Evolutionary conservation across 2,888 invertebrate species (phyloP).

Genomic region (Steinernema scapterisci): DNA sequence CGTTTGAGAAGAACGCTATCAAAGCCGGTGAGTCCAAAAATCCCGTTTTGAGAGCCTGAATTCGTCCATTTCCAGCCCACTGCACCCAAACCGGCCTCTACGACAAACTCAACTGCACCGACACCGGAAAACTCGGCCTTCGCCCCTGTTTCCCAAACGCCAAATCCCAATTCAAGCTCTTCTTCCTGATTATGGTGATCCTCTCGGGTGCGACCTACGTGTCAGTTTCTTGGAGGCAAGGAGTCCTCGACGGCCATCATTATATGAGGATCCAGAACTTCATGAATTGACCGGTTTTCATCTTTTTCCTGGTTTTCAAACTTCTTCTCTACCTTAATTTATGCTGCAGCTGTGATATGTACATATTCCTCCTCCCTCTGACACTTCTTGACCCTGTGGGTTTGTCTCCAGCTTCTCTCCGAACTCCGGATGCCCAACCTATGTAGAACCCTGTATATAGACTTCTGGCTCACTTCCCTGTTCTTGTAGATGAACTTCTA

Average conservation of each 20-base stretch:
- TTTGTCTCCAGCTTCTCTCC: too few relatives aligned
- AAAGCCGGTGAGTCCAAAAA: not conserved
- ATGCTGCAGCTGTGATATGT: slow-evolving; percentile 2
- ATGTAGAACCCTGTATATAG: not conserved
- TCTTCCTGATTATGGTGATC: not conserved
- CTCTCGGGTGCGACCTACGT: slow-evolving; percentile 15
- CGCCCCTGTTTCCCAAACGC: slow-evolving; percentile 17
- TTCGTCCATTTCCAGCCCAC: not conserved
- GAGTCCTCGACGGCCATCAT: slow-evolving; percentile 20
- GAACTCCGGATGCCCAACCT: too few relatives aligned
- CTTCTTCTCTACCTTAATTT: not conserved
- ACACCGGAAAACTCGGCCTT: slow-evolving; percentile 16
- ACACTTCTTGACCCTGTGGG: too few relatives aligned
- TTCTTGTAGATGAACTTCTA: not conserved
- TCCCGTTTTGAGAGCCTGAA: not conserved
- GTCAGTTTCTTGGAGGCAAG: not conserved
- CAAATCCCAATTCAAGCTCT: slow-evolving; percentile 4
- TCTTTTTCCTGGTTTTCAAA: not conserved
- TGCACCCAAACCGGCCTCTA: slow-evolving; percentile 7
- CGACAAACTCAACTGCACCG: slow-evolving; percentile 26
- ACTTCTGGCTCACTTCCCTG: not conserved
- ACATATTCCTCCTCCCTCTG: not conserved
- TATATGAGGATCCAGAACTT: slow-evolving; percentile 18
- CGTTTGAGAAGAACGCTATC: slow-evolving; percentile 14
- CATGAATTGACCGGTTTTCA: not conserved